These are phyloP conservation scores for Serripes groenlandicus DNA, from an alignment of 2,888 invertebrate genomes.

Conservation along the genomic window DNA sequence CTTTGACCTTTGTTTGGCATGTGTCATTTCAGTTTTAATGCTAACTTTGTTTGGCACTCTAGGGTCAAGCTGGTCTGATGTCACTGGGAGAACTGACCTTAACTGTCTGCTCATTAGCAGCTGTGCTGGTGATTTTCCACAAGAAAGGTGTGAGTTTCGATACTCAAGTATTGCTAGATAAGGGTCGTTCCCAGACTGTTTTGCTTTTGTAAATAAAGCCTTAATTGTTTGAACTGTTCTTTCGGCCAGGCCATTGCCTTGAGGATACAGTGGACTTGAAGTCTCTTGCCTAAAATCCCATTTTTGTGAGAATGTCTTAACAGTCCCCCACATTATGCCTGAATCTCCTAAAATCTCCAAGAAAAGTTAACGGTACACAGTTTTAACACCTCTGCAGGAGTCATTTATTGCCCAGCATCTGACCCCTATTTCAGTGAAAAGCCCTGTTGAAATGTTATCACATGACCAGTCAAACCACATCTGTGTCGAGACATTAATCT, in stretches of 20 bases:
- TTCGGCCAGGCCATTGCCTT: slow-evolving; percentile 67
- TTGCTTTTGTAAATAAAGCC: slow-evolving; percentile 48
- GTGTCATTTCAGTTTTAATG: not conserved
- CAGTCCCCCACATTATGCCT: too few relatives aligned
- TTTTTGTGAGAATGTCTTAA: slow-evolving; percentile 42
- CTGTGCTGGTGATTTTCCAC: slow-evolving; percentile 48
- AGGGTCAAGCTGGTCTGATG: slow-evolving; percentile 6
- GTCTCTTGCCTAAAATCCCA: slow-evolving; percentile 63
- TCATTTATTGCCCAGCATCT: too few relatives aligned
- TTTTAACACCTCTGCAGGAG: too few relatives aligned
- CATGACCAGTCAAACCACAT: too few relatives aligned
- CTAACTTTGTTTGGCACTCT: not conserved
- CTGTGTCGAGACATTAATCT: too few relatives aligned
- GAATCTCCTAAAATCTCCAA: too few relatives aligned
- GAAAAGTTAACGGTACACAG: too few relatives aligned
- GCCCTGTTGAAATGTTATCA: too few relatives aligned
- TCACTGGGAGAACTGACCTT: slow-evolving; percentile 35
- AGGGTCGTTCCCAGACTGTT: not conserved
- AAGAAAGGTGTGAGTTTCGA: slow-evolving; percentile 41
- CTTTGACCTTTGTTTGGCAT: slow-evolving; percentile 11
- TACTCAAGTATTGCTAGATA: too few relatives aligned
- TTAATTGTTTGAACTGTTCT: slow-evolving; percentile 65
- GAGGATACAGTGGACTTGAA: slow-evolving; percentile 52
- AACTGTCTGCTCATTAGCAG: slow-evolving; percentile 52
- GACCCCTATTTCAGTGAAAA: too few relatives aligned